Evolutionary conservation across 35 echinoderm and acorn worm genomes (phyloP), one percentile per base, ranked within the genome.

Genomic region (Lytechinus pictus): DNA sequence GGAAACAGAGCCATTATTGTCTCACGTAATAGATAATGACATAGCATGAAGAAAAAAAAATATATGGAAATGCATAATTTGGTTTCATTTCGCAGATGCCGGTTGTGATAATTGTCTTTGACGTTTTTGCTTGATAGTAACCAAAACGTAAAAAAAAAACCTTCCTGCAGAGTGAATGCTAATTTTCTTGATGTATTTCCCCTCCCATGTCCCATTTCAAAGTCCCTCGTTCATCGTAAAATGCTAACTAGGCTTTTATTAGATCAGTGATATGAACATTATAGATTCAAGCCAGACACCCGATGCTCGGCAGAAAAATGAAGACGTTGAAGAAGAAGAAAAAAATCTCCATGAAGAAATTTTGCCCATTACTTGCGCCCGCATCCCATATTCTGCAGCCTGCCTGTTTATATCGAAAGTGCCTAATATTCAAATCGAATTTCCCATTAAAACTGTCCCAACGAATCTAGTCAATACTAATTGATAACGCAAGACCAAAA

Each of bases 371-470:
- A 79, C 19, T 24, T 5, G n/a, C 66, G n/a, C 66, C 66, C 12
- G 19, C 66, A 79, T 79, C 66, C 66, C n/a, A 24, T 24, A 79
- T 79, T 7, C n/a, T 79, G 33, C 19, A 7, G 52, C 28, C 28
- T 54, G 88, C 52, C 88, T 90, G 88, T 90, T 90, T 90, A 90
- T 90, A 90, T 90, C 88, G 88, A 90, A 90, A 90, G 88, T 90
- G 88, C 52, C 88, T 90, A 90, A 90, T 90, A 90, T 44, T 90
- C 28, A 90, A 90, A 90, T 90, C 88, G 52, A 90, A 90, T 90
- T 90, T 90, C 29, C 88, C 88, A 90, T 90, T 90, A 90, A 90
- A 90, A 90, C 29, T 52, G 88, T 90, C 88, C 88, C 29, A 12
- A 52, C 88, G 88, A 90, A 90, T 90, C 9, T 54, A 90, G 88